Conservation (phyloP, 2,888 invertebrate species). For the Melikaiella ostensackeni region DNA sequence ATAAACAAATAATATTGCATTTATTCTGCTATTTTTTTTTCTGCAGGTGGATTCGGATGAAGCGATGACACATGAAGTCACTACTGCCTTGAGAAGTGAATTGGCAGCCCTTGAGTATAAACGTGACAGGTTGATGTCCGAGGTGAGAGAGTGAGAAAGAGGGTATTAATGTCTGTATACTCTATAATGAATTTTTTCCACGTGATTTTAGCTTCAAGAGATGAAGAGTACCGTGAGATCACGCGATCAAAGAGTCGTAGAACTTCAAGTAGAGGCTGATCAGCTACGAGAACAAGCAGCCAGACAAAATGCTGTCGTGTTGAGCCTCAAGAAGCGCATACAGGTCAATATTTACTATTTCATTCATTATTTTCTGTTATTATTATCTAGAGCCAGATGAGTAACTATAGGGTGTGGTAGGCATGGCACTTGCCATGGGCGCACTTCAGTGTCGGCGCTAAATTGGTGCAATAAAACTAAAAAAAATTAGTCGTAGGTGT, state of each 20-base stretch:
- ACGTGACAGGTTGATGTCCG: slow-evolving; percentile 86
- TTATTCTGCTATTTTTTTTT: neutral
- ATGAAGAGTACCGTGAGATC: slow-evolving; percentile 85
- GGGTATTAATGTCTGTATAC: neutral
- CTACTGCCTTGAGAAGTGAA: slow-evolving; percentile 89
- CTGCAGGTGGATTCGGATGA: slow-evolving; percentile 75
- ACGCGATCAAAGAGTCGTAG: slow-evolving; percentile 85
- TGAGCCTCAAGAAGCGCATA: slow-evolving; percentile 88
- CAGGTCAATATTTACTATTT: slow-evolving; percentile 69
- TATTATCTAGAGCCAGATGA: too few relatives aligned
- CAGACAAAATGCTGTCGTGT: slow-evolving; percentile 88
- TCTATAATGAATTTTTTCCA: slow-evolving; percentile 7
- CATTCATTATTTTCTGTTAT: too few relatives aligned
- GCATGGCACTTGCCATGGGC: too few relatives aligned
- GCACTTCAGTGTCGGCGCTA: too few relatives aligned
- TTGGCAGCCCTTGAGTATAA: slow-evolving; percentile 91
- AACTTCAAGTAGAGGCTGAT: slow-evolving; percentile 89
- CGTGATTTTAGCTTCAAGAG: slow-evolving; percentile 82
- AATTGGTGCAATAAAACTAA: too few relatives aligned
- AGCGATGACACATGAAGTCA: slow-evolving; percentile 81
- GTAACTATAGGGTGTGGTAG: too few relatives aligned
- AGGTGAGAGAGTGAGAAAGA: slow-evolving; percentile 78
- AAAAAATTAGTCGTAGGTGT: too few relatives aligned
- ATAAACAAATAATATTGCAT: too few relatives aligned
- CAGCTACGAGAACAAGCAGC: slow-evolving; percentile 89